Percentiles rank a stretch among this genome's conserved stretches.
Evolutionary conservation across 2,797 vertebrate species (phyloP).

Genomic region (Gallirallus australis): DNA sequence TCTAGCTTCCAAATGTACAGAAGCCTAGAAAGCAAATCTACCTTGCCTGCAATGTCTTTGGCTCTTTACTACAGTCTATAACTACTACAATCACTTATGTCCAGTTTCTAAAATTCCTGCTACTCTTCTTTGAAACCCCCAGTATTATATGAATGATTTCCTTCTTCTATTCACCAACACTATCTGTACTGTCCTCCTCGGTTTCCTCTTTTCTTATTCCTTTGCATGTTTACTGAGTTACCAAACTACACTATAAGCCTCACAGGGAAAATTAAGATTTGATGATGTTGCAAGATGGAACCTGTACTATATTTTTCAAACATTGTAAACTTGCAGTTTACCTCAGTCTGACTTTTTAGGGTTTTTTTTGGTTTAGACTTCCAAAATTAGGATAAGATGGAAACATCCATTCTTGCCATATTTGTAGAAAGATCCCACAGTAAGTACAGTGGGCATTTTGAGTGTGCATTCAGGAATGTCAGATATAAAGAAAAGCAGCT

Average conservation of each 20-base stretch:
- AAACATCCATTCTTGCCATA: background rate
- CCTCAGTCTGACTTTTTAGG: background rate
- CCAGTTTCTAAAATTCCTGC: background rate
- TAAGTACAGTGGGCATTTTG: background rate
- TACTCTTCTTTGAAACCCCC: fast-evolving
- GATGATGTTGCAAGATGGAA: background rate
- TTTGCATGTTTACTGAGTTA: background rate
- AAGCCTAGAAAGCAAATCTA: background rate
- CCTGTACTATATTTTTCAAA: background rate
- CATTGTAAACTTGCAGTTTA: background rate
- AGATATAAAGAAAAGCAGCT: background rate
- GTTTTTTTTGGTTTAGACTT: background rate
- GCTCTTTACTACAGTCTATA: background rate
- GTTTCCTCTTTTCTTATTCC: background rate
- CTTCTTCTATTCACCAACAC: background rate
- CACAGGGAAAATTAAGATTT: background rate
- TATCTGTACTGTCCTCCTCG: background rate
- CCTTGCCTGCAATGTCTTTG: background rate
- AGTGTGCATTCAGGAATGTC: background rate
- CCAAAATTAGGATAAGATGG: background rate
- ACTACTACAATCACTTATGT: background rate
- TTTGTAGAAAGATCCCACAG: background rate
- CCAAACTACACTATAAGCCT: background rate
- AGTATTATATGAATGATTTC: background rate
- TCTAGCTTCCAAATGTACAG: background rate